Evolutionary conservation across 2,113 vertebrate species (phyloP), one percentile per base, ranked within the genome.

Genomic region (Larimichthys polyactis): DNA sequence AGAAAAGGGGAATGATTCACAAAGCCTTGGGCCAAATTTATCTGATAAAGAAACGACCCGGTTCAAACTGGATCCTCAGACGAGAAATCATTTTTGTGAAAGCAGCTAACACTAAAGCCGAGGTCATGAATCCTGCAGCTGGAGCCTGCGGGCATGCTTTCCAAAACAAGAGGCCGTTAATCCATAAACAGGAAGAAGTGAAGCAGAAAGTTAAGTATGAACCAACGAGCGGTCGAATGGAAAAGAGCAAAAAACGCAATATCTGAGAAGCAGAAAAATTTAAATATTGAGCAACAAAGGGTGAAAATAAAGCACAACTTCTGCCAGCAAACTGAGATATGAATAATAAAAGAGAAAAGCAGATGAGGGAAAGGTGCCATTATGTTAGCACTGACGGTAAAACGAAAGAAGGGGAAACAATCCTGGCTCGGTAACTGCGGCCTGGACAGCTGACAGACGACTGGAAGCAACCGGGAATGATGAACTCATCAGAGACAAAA

Each of bases 371-470:
- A 63, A 48, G 11, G 36, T 22, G 59, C 10, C 59, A 54, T 83
- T 86, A 76, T 83, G 59, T 81, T 75, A 90, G 49, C 16, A 59
- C 11, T 22, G 70, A 69, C 81, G 40, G 60, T 71, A 74, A 79
- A 57, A 71, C 0, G 10, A 63, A 73, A 51, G 14, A 14, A 4
- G 9, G 54, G 48, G 75, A 76, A 81, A 69, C 43, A 81, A 78
- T 78, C 36, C 54, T 36, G 51, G 60, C 24, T 75, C 32, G 74
- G 49, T 52, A 63, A 72, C 71, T 7, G 76, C n/a, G 17, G 75
- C 0, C 44, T 79, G 49, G 11, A 82, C 54, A 65, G 74, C 59
- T 36, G 77, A 83, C 57, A 49, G 69, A 70, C 63, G 54, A 52
- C 54, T 44, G 67, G 54, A 52, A 71, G 24, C 46, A 68, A 62